Base-by-base conservation (phyloP, 37 sponge, comb jelly and placozoan genomes). In the Axinella damicornis region DNA sequence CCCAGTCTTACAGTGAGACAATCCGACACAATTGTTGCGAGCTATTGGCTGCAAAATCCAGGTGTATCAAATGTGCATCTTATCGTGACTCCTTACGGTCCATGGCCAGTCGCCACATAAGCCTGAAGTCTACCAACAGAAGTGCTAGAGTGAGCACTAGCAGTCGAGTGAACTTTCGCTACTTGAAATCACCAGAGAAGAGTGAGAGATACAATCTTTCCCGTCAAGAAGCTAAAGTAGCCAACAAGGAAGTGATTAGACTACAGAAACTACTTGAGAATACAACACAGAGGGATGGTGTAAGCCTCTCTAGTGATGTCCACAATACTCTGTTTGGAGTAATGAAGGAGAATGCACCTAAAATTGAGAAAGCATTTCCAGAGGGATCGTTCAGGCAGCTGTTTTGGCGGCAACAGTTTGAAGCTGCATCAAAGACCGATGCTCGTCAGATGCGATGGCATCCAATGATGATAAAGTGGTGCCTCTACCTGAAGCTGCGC, bases 401-500 rank as follows among this genome's bases (percentile, higher is more conserved):
- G 16, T 78, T 78, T 78, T 78, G 79, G 79, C 27, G 65, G n/a
- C 54, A 78, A 38, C 79, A 78, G 31, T n/a, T 78, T n/a, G 27
- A 78, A 31, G 79, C 79, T 25, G 79, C 79, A 78, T 32, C 31
- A 20, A 33, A 17, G 6, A 71, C 6, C 12, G 71, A 71, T 71
- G n/a, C 65, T 24, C 18, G 65, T 24, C 65, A 64, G n/a, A 27
- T 64, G 21, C 65, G 79, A 65, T 78, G 79, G 79, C 79, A 78
- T 37, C 79, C 79, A 38, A n/a, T 65, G 22, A 31, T 78, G 46
- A 78, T 78, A 39, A 36, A 46, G 41, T 65, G 65, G 65, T 79
- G 79, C 67, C 28, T 79, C 22, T 65, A 62, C 41, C 67, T 79
- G 34, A 63, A 64, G 25, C 53, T 40, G 31, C 11, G n/a, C n/a